Percentiles rank a stretch among this genome's conserved stretches.
Conservation (phyloP, 2,888 invertebrate genomes). For the Automeris io region DNA sequence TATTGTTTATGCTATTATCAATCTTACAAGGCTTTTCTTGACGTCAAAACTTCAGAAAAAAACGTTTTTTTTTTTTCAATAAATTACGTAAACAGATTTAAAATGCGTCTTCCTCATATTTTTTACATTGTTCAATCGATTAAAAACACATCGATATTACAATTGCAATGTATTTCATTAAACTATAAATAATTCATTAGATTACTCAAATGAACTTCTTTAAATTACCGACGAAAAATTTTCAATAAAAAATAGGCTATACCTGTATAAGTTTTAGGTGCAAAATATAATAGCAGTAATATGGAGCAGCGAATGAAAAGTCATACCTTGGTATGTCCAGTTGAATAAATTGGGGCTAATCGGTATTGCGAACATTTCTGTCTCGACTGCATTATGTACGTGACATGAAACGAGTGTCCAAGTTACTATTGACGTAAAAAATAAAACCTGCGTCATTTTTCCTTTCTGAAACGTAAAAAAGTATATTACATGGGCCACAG, state of each 20-base stretch:
- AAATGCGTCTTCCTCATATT: too few species aligned
- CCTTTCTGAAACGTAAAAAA: conserved; percentile 23
- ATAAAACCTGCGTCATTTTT: conserved; percentile 17
- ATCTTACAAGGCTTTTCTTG: too few species aligned
- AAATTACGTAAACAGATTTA: too few species aligned
- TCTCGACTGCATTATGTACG: conserved; percentile 77
- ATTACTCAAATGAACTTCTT: conserved; percentile 5
- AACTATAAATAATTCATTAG: conserved; percentile 3
- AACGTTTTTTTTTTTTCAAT: too few species aligned
- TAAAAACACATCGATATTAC: too few species aligned
- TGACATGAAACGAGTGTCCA: conserved; percentile 27
- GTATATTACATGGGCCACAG: background rate
- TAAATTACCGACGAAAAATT: background rate
- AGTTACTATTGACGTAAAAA: conserved; percentile 23
- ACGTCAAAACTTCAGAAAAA: too few species aligned
- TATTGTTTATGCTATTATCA: too few species aligned
- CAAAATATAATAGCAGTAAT: background rate
- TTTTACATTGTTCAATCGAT: too few species aligned
- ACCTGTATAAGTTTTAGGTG: background rate
- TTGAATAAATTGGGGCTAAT: conserved; percentile 88
- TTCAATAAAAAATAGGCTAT: background rate
- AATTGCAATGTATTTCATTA: background rate
- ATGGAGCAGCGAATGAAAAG: background rate
- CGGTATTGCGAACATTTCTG: conserved; percentile 87
- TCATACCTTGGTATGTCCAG: conserved; percentile 84